Evolutionary conservation across 1,140 invertebrate genomes (phyloP).

Genomic region (Drosophila lini): DNA sequence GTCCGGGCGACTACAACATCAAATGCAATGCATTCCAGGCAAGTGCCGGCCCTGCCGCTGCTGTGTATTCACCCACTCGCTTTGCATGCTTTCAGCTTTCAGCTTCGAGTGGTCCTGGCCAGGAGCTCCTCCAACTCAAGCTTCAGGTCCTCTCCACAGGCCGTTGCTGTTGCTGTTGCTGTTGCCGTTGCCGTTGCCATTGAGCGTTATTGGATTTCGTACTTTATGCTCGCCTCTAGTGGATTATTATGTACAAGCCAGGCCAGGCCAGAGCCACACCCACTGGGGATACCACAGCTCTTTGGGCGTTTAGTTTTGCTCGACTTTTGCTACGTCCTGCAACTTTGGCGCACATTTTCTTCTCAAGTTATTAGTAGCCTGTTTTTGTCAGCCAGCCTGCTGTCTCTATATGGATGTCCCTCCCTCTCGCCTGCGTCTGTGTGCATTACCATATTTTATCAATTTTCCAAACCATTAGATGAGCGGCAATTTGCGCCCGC

Average conservation of each 20-base stretch:
- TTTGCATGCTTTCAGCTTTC: slow-evolving; percentile 80
- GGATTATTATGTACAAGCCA: slow-evolving; percentile 79
- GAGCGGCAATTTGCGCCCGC: slow-evolving; percentile 79
- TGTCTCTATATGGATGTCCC: slow-evolving; percentile 37
- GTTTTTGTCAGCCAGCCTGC: slow-evolving; percentile 74
- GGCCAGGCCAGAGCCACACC: slow-evolving; percentile 26
- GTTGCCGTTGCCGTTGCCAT: slow-evolving; percentile 59
- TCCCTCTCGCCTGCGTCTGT: slow-evolving; percentile 39
- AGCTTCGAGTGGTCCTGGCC: slow-evolving; percentile 62
- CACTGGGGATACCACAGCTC: slow-evolving; percentile 26
- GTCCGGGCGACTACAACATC: slow-evolving; percentile 89
- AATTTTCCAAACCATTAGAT: slow-evolving; percentile 83
- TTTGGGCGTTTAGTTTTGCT: slow-evolving; percentile 75
- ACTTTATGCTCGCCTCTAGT: slow-evolving; percentile 79
- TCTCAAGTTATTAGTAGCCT: slow-evolving; percentile 82
- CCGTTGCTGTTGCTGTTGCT: slow-evolving; percentile 34
- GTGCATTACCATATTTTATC: slow-evolving; percentile 83
- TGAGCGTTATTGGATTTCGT: slow-evolving; percentile 81
- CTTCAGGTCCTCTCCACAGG: slow-evolving; percentile 26
- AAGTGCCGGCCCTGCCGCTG: slow-evolving; percentile 59
- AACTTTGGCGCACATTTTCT: slow-evolving; percentile 82
- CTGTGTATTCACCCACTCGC: slow-evolving; percentile 66
- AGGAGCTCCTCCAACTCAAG: slow-evolving; percentile 39
- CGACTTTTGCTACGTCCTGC: slow-evolving; percentile 81
- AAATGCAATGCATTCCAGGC: slow-evolving; percentile 85